Evolutionary conservation across 2,113 vertebrate genomes (phyloP).

Genomic region (Eretmodus cyanostictus): DNA sequence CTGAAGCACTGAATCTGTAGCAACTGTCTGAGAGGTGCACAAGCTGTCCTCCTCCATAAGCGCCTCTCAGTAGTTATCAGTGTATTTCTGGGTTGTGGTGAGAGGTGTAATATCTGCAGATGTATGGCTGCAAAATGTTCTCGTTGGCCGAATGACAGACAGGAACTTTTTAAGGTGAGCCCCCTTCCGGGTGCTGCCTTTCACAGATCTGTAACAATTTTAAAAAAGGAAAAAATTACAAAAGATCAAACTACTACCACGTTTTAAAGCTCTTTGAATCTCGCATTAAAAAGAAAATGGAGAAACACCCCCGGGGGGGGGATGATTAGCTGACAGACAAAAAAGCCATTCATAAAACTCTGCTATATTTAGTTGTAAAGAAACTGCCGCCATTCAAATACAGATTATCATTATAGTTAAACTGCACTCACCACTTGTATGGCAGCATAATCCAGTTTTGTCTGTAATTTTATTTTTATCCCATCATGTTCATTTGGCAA

Average conservation of each 20-base stretch:
- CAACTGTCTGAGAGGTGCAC: conserved; percentile 1
- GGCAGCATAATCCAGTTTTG: background rate
- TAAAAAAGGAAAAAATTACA: background rate
- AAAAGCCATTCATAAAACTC: conserved; percentile 2
- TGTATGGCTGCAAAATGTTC: background rate
- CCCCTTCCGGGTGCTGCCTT: background rate
- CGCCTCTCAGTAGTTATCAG: background rate
- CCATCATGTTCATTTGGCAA: background rate
- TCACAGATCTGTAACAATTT: conserved; percentile 9
- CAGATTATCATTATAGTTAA: background rate
- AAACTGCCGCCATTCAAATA: background rate
- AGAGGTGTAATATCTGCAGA: background rate
- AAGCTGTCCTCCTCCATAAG: conserved; percentile 56
- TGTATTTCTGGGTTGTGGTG: background rate
- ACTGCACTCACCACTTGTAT: background rate
- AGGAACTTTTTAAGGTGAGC: background rate
- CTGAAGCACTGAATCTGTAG: background rate
- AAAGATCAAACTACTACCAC: background rate
- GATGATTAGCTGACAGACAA: background rate
- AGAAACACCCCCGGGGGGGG: background rate
- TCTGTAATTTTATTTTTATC: background rate
- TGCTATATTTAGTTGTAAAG: background rate
- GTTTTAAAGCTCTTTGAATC: background rate
- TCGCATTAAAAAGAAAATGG: background rate
- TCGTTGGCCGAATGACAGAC: background rate